Evolutionary conservation across 2,797 vertebrate species (phyloP).

Genomic region (Pseudochromis fuscus): DNA sequence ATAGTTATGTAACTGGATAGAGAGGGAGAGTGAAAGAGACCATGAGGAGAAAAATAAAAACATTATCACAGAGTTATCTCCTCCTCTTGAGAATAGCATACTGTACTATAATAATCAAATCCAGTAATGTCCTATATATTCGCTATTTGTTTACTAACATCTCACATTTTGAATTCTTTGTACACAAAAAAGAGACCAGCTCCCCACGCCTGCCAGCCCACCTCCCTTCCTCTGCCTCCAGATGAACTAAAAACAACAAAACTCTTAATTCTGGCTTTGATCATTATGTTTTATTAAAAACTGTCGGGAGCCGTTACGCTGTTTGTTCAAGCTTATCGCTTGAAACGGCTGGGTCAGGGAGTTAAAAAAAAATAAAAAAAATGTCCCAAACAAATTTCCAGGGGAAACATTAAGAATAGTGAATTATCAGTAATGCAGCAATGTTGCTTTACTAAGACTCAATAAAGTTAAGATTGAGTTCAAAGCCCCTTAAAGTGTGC

Average conservation of each 20-base stretch:
- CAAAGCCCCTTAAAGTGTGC: slow-evolving; percentile 13
- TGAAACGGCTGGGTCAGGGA: slow-evolving; percentile 75
- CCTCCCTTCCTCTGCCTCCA: slow-evolving; percentile 58
- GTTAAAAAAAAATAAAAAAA: slow-evolving; percentile 35
- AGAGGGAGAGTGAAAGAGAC: slow-evolving; percentile 30
- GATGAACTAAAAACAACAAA: slow-evolving; percentile 74
- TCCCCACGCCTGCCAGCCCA: slow-evolving; percentile 60
- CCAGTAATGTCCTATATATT: slow-evolving; percentile 75
- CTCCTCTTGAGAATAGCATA: slow-evolving; percentile 60
- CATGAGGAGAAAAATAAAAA: slow-evolving; percentile 12
- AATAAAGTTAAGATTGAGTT: slow-evolving; percentile 61
- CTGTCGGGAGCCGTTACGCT: slow-evolving; percentile 71
- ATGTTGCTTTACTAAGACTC: slow-evolving; percentile 58
- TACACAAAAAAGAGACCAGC: slow-evolving; percentile 61
- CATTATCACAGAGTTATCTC: slow-evolving; percentile 42
- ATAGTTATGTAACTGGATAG: slow-evolving; percentile 47
- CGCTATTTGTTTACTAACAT: slow-evolving; percentile 73
- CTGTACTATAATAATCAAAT: slow-evolving; percentile 67
- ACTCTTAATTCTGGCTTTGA: slow-evolving; percentile 80
- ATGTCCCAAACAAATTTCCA: slow-evolving; percentile 33
- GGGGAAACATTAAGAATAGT: slow-evolving; percentile 51
- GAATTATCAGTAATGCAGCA: slow-evolving; percentile 37
- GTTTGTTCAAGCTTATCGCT: slow-evolving; percentile 74
- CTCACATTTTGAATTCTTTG: slow-evolving; percentile 63
- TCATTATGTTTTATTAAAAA: slow-evolving; percentile 72